These are phyloP conservation scores for Aleiodes testaceus DNA, from an alignment of 2,888 invertebrate genomes.

Conservation along the genomic window DNA sequence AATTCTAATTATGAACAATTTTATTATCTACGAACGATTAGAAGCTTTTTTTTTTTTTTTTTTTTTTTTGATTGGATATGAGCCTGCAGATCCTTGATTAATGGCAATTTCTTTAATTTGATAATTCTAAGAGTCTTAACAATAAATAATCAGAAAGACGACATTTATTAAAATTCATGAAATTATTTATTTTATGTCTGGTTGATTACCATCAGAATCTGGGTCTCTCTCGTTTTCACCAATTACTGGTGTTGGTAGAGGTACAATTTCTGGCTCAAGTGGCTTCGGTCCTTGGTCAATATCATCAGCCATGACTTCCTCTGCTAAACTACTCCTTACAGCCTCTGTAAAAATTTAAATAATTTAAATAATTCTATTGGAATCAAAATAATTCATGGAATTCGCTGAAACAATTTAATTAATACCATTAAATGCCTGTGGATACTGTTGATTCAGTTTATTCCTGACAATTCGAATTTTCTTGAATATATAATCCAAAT, in stretches of 20 bases:
- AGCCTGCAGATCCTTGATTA: constrained; percentile 1
- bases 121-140: constrained; percentile 14
- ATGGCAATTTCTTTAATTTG: not conserved
- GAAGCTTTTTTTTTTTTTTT: not conserved
- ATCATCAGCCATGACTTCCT: constrained; percentile 70
- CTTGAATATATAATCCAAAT: constrained; percentile 94
- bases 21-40: not conserved
- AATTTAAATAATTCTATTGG: too few relatives aligned
- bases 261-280: constrained; percentile 64
- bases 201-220: constrained; percentile 71
- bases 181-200: constrained; percentile 54
- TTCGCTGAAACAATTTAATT: not conserved
- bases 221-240: constrained; percentile 62
- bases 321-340: constrained; percentile 69
- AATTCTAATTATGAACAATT: not conserved
- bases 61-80: not conserved
- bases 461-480: constrained; percentile 89
- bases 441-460: constrained; percentile 79
- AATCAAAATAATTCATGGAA: too few relatives aligned
- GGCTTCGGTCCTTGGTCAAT: constrained; percentile 64
- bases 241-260: constrained; percentile 55
- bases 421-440: constrained; percentile 70
- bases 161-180: constrained; percentile 4
- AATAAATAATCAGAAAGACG: constrained; percentile 18
- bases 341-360: constrained; percentile 60